Percentiles rank a stretch among this genome's conserved stretches.
Evolutionary conservation across 1,140 invertebrate species (phyloP).

Genomic region (Zaprionus ghesquierei): DNA sequence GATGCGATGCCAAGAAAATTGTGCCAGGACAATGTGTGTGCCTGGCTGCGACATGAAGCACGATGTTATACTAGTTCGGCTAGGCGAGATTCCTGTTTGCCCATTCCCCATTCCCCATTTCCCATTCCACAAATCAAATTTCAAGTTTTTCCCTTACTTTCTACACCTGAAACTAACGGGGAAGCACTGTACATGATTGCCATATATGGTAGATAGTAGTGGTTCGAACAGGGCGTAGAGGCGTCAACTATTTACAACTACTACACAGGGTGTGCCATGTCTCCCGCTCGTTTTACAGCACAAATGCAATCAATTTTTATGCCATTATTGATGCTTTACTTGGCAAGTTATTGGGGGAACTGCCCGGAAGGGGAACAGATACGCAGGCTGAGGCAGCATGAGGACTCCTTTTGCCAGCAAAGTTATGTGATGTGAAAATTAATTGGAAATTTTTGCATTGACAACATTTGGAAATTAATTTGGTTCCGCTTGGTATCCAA

Average conservation of each 20-base stretch:
- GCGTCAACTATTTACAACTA: slow-evolving; percentile 49
- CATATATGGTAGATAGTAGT: not conserved
- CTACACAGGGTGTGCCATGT: not conserved
- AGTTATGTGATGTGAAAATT: slow-evolving; percentile 68
- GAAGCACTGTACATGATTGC: not conserved
- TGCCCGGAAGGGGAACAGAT: too few relatives aligned
- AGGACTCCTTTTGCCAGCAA: slow-evolving; percentile 40
- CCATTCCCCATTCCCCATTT: too few relatives aligned
- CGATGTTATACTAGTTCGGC: too few relatives aligned
- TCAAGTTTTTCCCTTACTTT: not conserved
- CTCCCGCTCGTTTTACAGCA: slow-evolving; percentile 2
- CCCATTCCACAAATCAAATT: not conserved
- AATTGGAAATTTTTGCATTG: slow-evolving; percentile 68
- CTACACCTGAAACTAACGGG: not conserved
- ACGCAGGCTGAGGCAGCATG: not conserved
- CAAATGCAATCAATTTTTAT: slow-evolving; percentile 80
- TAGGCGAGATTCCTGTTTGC: not conserved
- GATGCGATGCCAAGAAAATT: slow-evolving; percentile 54
- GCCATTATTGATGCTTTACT: slow-evolving; percentile 76
- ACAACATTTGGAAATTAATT: slow-evolving; percentile 36
- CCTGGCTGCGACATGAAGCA: not conserved
- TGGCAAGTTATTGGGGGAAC: slow-evolving; percentile 57
- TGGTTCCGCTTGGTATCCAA: slow-evolving; percentile 41
- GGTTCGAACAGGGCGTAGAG: not conserved
- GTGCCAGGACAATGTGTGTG: slow-evolving; percentile 20